Conservation (phyloP, 2,888 invertebrate genomes). For the Sthenelais limicola region DNA sequence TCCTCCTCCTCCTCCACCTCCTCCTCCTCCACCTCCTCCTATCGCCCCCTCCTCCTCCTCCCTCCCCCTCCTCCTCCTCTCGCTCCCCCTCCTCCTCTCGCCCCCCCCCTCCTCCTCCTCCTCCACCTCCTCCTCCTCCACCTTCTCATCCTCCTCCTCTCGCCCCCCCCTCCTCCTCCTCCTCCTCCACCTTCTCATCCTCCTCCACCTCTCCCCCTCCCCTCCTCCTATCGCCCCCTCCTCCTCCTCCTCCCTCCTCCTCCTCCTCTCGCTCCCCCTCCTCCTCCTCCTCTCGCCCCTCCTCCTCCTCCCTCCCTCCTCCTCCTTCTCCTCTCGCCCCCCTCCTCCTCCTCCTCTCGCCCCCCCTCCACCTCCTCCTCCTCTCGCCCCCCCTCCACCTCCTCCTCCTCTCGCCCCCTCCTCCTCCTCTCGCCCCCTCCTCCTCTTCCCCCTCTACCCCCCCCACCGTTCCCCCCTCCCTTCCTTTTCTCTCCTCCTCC, state of each 20-base stretch:
- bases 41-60: not conserved
- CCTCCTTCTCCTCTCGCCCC: not conserved
- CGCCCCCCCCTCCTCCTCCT: slow-evolving; percentile 1
- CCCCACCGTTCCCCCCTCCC: not conserved
- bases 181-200: not conserved
- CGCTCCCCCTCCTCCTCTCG: not conserved
- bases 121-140: not conserved
- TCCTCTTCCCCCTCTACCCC: not conserved
- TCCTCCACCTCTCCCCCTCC: not conserved
- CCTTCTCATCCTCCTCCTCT: not conserved
- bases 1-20: slow-evolving; percentile 28
- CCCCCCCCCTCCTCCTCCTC: not conserved
- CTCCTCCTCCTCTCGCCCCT: not conserved
- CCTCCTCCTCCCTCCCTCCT: not conserved
- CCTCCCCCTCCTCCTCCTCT: not conserved
- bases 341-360: not conserved
- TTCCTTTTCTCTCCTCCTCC: not conserved
- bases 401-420: slow-evolving; percentile 1
- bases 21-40: not conserved
- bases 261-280: not conserved
- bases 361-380: not conserved
- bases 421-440: not conserved
- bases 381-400: not conserved
- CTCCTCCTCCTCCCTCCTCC: not conserved
- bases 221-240: not conserved